Conservation (phyloP, 1,140 invertebrate genomes). For the Ladona fulva region DNA sequence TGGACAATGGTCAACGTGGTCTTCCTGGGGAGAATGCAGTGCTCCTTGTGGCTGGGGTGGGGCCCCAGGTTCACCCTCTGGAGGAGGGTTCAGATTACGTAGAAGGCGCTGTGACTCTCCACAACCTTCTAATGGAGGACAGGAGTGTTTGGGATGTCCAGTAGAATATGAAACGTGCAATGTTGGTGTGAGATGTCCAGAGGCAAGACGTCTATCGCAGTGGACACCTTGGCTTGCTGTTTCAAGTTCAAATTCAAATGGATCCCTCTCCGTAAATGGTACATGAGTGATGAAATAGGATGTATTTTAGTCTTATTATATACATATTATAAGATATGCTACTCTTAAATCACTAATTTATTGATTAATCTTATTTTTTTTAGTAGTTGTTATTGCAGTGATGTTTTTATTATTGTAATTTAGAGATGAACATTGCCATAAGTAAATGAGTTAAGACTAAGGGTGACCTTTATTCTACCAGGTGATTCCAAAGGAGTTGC, state of each 20-base stretch:
- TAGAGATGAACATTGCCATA: too few species aligned
- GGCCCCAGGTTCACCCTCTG: conserved; percentile 38
- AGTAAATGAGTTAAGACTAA: too few species aligned
- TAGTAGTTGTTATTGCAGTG: too few species aligned
- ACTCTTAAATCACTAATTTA: too few species aligned
- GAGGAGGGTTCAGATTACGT: conserved; percentile 40
- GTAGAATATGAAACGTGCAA: conserved; percentile 30
- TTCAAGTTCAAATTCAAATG: neutral
- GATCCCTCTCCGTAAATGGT: conserved; percentile 22
- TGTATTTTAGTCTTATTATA: too few species aligned
- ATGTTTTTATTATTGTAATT: too few species aligned
- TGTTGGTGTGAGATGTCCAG: conserved; percentile 41
- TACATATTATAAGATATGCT: too few species aligned
- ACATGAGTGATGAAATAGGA: too few species aligned
- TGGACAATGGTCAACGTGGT: conserved; percentile 67
- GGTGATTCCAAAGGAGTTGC: conserved; percentile 37
- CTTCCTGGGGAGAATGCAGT: conserved; percentile 56
- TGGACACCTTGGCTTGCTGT: conserved; percentile 69
- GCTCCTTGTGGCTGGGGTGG: conserved; percentile 44
- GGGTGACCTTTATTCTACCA: too few species aligned
- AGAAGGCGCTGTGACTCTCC: conserved; percentile 55
- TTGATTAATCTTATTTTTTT: too few species aligned
- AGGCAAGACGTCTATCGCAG: conserved; percentile 51
- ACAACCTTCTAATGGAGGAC: conserved; percentile 45
- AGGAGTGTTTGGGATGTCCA: conserved; percentile 56